phyloP scores from a whole-genome alignment of 2,888 invertebrate genomes.

The Lithophane semibrunnea region DNA sequence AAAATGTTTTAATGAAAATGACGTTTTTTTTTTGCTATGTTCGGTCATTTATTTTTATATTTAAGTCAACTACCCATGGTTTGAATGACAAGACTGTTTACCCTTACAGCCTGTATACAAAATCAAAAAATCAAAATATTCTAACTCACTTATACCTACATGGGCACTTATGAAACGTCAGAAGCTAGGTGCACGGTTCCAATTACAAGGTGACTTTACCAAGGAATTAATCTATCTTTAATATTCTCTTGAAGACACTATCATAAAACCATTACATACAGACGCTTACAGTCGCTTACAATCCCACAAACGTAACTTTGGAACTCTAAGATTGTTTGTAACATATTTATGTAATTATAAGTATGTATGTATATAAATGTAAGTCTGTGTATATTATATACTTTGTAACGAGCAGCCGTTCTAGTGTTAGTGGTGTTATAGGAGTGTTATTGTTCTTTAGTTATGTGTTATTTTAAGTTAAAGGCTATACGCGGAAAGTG shows the following conservation, averaged over 20 bases:
- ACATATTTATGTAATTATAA: neutral
- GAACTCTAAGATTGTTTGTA: conserved; percentile 13
- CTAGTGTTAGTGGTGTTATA: neutral
- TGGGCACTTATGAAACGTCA: too few relatives aligned
- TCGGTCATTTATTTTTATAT: too few relatives aligned
- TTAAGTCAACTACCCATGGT: too few relatives aligned
- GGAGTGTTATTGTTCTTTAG: neutral
- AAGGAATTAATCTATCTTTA: neutral
- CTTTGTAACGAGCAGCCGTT: neutral
- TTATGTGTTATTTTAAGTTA: conserved; percentile 12
- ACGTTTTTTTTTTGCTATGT: too few relatives aligned
- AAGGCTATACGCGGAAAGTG: neutral
- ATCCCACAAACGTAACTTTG: conserved; percentile 4
- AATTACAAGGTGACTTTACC: too few relatives aligned
- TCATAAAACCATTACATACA: neutral
- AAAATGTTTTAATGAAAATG: too few relatives aligned
- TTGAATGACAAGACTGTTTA: too few relatives aligned
- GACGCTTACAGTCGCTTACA: neutral
- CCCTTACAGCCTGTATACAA: too few relatives aligned
- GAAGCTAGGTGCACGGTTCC: too few relatives aligned
- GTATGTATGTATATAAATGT: neutral
- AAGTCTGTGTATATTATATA: too few relatives aligned
- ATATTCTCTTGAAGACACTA: neutral
- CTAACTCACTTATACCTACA: too few relatives aligned
- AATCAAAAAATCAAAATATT: too few relatives aligned